Evolutionary conservation across 2,113 vertebrate species (phyloP), one percentile per base, ranked within the genome.

Genomic region (Coracopsis vasa): DNA sequence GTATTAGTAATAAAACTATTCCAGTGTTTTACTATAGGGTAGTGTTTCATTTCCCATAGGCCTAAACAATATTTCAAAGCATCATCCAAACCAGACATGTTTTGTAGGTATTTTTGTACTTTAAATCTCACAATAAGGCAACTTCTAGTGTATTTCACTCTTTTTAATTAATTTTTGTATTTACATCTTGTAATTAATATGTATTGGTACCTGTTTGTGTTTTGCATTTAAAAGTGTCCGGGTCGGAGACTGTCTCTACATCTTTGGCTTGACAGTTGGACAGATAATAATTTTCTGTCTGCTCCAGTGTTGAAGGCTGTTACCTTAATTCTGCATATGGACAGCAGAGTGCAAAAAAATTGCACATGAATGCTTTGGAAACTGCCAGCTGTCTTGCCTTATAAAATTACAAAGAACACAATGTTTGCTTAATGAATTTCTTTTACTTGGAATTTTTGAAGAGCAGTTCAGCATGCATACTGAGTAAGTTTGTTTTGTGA

Each of bases 301-400:
- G 33, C 41, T 83, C 37, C 18, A 17, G 31, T 56, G 29, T 39
- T 2, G 9, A 65, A 92, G 58, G 20, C 48, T 62, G 14, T 83
- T 61, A 50, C n/a, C 29, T 94, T 83, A 74, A 58, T 50, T 25
- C 31, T 4, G 2, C 0, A 0, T 71, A 9, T 33, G 67, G 23
- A 39, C 21, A 44, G 35, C 37, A 60, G 24, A 20, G 21, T 91
- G 48, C 23, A 70, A 74, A 84, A 84, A 84, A 88, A 39, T 15
- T 65, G 21, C 21, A 41, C 21, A 16, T 16, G 48, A 80, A 8
- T 75, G 29, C 27, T 86, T 72, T 83, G 58, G 67, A 75, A 80
- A 39, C 18, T 65, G 56, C 47, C 50, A 56, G 21, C n/a, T 80
- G 6, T n/a, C 50, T 65, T 94, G 44, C 13, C n/a, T 61, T 90